phyloP scores from a whole-genome alignment of 2,113 vertebrate species.

The Scomber scombrus region DNA sequence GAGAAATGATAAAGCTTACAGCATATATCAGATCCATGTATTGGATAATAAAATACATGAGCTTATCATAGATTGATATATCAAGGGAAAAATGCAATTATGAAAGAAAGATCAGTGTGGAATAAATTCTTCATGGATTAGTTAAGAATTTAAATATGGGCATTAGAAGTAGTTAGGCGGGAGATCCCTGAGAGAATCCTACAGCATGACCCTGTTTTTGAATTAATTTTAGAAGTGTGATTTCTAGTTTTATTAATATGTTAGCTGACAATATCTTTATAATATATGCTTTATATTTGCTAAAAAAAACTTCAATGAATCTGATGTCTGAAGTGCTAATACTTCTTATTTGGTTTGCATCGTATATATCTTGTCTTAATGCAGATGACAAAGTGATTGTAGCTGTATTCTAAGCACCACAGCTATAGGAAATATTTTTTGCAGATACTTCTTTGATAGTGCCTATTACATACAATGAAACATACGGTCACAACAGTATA shows the following conservation, averaged over 20 bases:
- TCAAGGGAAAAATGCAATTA: neutral
- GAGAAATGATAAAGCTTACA: neutral
- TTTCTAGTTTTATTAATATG: neutral
- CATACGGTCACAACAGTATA: too few relatives aligned
- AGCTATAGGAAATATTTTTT: neutral
- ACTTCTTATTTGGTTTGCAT: constrained; percentile 8
- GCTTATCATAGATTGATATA: neutral
- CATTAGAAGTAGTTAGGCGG: neutral
- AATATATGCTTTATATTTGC: neutral
- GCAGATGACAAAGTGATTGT: neutral
- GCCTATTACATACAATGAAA: neutral
- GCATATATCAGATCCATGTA: too few relatives aligned
- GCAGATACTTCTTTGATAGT: neutral
- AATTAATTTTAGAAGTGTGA: neutral
- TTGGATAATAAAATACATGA: neutral
- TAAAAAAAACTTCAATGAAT: too few relatives aligned
- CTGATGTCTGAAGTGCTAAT: neutral
- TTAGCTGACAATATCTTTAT: neutral
- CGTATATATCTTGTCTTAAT: neutral
- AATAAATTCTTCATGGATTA: neutral
- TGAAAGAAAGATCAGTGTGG: neutral
- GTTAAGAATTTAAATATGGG: neutral
- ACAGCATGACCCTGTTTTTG: constrained; percentile 26
- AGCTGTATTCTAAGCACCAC: neutral
- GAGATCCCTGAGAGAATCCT: constrained; percentile 69